Conservation (phyloP, 2,797 vertebrate species). For the Eulemur coronatus region DNA sequence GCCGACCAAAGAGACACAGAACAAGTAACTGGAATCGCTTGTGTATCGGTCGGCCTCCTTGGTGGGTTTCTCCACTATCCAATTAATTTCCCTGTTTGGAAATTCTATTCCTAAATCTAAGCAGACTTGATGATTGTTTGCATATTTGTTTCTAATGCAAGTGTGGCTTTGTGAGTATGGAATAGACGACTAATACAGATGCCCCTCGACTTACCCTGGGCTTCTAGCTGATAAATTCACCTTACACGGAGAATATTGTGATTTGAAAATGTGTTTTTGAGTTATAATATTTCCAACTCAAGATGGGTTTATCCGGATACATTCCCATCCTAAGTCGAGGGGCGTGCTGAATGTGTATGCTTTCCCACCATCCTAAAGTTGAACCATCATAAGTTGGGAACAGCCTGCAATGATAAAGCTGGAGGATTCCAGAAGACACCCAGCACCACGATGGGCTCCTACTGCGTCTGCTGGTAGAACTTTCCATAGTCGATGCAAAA, state of each 20-base stretch:
- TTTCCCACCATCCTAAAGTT: neutral
- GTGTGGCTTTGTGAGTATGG: neutral
- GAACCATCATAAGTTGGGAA: neutral
- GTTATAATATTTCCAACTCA: neutral
- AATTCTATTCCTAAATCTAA: neutral
- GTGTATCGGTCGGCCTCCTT: neutral
- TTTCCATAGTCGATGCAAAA: neutral
- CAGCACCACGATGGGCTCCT: fast-evolving
- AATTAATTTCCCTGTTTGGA: neutral
- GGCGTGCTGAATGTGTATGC: fast-evolving
- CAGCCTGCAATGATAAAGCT: neutral
- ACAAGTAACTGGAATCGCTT: neutral
- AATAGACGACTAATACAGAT: fast-evolving
- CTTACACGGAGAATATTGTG: neutral
- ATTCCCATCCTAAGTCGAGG: neutral
- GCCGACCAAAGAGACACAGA: neutral
- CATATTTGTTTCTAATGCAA: neutral
- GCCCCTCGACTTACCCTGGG: neutral
- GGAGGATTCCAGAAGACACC: fast-evolving
- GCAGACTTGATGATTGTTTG: neutral
- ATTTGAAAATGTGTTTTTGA: neutral
- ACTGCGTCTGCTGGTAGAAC: neutral
- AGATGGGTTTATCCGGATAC: neutral
- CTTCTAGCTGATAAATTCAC: neutral
- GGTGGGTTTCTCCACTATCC: neutral